Base-by-base conservation (phyloP, 1,140 invertebrate genomes). In the Babylonia areolata region DNA sequence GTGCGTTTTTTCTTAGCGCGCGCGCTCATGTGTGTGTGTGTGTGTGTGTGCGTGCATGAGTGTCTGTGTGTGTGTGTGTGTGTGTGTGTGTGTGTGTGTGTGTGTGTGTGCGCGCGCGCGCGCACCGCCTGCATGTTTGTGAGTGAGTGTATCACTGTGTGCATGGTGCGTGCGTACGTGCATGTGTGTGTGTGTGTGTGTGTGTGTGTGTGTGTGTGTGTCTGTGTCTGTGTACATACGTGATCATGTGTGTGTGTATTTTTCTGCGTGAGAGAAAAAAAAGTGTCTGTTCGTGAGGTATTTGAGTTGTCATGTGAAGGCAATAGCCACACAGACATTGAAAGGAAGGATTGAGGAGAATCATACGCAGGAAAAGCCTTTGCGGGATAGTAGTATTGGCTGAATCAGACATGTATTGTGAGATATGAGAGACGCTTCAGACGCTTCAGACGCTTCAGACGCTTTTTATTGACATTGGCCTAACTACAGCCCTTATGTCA, bases 131-230 rank as follows among this genome's bases (percentile, higher is more conserved):
- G 42, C 15, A 15, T 46, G 42, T 46, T 5, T 46, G 42, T 46
- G 42, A 6, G 42, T 46, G 42, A 6, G 42, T 46, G 42, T 46
- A 15, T 46, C 5, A 6, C 5, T 46, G 42, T 46, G 42, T 46
- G 42, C 15, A 15, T 46, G 42, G 42, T 46, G 42, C 23, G 58
- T 69, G 58, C 23, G 58, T 69, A 23, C 23, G 58, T 69, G 58
- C 23, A 23, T 69, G 58, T 69, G 58, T 69, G 58, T 69, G 58
- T 69, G 58, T 69, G 58, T 69, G 58, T 69, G 58, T 69, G 58
- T 69, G 58, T 69, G 58, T 69, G 58, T 69, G 58, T 69, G 58
- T 69, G n/a, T 23, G n/a, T 23, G 23, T 23, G 58, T 23, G 23
- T 3, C 3, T 23, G 23, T 28, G n/a, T 28, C 6, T 11, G n/a